phyloP scores from a whole-genome alignment of 1,140 invertebrate genomes.

The Sitobion miscanthi region DNA sequence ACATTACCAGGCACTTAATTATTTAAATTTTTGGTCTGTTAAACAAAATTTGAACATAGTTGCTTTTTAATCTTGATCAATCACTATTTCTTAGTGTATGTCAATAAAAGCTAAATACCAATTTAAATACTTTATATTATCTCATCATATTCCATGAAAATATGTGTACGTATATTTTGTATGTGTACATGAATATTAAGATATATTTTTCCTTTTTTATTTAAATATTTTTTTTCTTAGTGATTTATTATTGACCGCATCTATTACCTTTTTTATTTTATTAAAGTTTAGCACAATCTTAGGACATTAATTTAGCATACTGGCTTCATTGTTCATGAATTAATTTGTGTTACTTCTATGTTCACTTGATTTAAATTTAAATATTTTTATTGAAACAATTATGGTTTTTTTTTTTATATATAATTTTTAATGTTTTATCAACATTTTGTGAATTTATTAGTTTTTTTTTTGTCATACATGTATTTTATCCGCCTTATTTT shows the following conservation, averaged over 20 bases:
- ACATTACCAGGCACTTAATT: not conserved
- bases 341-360: conserved; percentile 1
- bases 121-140: not conserved
- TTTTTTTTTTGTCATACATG: conserved; percentile 46
- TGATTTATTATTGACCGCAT: conserved; percentile 38
- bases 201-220: conserved; percentile 18
- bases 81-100: conserved; percentile 20
- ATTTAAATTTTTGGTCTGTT: not conserved
- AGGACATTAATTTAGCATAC: not conserved
- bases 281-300: conserved; percentile 3
- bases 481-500: conserved; percentile 39
- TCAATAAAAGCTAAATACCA: not conserved
- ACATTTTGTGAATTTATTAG: conserved; percentile 41
- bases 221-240: conserved; percentile 6
- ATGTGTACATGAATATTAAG: conserved; percentile 34
- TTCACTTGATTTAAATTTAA: conserved; percentile 21
- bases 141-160: conserved; percentile 30
- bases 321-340: not conserved
- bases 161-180: conserved; percentile 15
- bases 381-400: conserved; percentile 12
- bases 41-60: not conserved
- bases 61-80: not conserved
- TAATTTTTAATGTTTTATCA: conserved; percentile 2
- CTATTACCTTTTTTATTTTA: not conserved
- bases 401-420: conserved; percentile 40